Evolutionary conservation across 2,888 invertebrate species (phyloP).

Genomic region (Rhodophaea formosa): DNA sequence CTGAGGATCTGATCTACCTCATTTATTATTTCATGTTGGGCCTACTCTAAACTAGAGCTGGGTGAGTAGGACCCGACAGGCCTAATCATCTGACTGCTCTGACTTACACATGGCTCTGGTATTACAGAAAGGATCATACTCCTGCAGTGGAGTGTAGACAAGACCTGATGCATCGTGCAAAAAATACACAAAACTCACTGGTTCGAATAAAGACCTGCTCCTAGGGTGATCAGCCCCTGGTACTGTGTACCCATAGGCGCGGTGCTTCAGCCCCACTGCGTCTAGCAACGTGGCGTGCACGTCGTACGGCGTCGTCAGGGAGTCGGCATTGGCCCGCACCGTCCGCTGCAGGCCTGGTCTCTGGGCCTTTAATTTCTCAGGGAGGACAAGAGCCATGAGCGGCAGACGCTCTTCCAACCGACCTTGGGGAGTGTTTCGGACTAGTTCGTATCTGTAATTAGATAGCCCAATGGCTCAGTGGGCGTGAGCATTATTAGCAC

Average conservation of each 20-base stretch:
- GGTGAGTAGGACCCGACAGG: too few relatives aligned
- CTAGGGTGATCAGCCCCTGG: slow-evolving; percentile 77
- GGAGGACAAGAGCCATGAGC: slow-evolving; percentile 90
- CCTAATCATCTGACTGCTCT: too few relatives aligned
- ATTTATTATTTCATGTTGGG: too few relatives aligned
- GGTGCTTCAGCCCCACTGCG: slow-evolving; percentile 65
- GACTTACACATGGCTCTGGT: too few relatives aligned
- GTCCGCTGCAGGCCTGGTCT: slow-evolving; percentile 83
- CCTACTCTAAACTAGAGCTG: too few relatives aligned
- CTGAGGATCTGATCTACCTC: too few relatives aligned
- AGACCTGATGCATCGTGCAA: too few relatives aligned
- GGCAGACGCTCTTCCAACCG: slow-evolving; percentile 95
- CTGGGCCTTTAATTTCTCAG: slow-evolving; percentile 83
- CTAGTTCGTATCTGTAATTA: slow-evolving; percentile 87
- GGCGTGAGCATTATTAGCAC: too few relatives aligned
- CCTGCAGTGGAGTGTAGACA: too few relatives aligned
- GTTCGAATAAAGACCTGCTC: slow-evolving; percentile 82
- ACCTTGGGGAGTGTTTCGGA: slow-evolving; percentile 93
- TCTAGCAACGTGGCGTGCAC: slow-evolving; percentile 79
- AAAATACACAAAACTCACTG: slow-evolving; percentile 69
- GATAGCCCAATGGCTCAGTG: background rate
- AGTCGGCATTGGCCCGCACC: slow-evolving; percentile 83
- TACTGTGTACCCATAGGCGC: slow-evolving; percentile 56
- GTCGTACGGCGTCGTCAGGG: slow-evolving; percentile 93
- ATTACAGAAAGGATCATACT: too few relatives aligned